phyloP scores from a whole-genome alignment of 30 jellyfish, hydroid and myxozoan species.

The Cassiopea xamachana region DNA sequence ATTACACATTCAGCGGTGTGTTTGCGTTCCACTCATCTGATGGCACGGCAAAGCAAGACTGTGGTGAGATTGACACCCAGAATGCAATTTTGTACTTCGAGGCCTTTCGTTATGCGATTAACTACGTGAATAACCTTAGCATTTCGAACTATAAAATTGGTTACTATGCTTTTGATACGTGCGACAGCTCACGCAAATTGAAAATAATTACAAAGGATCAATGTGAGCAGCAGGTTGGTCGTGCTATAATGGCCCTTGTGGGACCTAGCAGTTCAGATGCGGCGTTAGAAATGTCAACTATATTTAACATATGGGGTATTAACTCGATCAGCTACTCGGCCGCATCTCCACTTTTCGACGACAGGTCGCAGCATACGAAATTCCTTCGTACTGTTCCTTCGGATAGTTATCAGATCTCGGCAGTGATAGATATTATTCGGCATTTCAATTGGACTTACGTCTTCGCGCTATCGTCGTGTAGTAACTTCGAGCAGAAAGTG shows the following conservation, averaged over 20 bases:
- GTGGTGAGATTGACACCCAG: constrained; percentile 70
- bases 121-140: constrained; percentile 3
- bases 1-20: constrained; percentile 41
- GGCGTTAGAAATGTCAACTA: constrained; percentile 29
- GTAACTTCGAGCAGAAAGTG: constrained; percentile 56
- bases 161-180: constrained; percentile 41
- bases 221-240: constrained; percentile 8
- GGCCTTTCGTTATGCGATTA: constrained; percentile 78
- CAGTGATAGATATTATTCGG: constrained; percentile 34
- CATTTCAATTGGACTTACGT: constrained; percentile 73
- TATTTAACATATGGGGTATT: constrained; percentile 29
- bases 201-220: background rate
- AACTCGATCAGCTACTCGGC: constrained; percentile 67
- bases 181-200: constrained; percentile 50
- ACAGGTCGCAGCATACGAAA: constrained; percentile 22
- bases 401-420: constrained; percentile 32
- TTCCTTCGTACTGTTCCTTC: constrained; percentile 81
- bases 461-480: constrained; percentile 50
- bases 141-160: constrained; percentile 39
- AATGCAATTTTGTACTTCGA: constrained; percentile 59
- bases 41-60: constrained; percentile 27
- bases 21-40: constrained; percentile 61
- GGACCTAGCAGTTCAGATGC: constrained; percentile 76
- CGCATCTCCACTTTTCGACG: constrained; percentile 52
- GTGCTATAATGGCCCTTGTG: constrained; percentile 34